Conservation (phyloP, 1,140 invertebrate genomes). For the Drosophila sturtevanti region DNA sequence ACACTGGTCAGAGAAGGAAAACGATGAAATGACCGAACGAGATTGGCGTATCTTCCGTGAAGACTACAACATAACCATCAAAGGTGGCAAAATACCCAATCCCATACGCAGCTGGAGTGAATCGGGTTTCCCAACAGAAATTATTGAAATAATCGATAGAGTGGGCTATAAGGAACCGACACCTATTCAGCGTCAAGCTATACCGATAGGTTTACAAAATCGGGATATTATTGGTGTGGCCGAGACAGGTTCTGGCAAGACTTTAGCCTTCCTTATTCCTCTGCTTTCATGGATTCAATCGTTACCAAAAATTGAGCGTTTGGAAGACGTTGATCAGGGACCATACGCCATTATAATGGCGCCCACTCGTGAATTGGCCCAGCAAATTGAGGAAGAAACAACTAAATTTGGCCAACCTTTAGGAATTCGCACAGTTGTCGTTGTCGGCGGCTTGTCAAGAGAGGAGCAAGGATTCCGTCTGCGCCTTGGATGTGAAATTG, state of each 20-base stretch:
- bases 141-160: slow-evolving; percentile 97
- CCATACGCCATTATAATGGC: slow-evolving; percentile 99
- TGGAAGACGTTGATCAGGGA: slow-evolving; percentile 97
- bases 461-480: slow-evolving; percentile 99
- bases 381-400: slow-evolving; percentile 99
- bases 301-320: slow-evolving; percentile 96
- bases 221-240: slow-evolving; percentile 99
- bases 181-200: slow-evolving; percentile 99
- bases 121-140: slow-evolving; percentile 94
- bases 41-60: slow-evolving; percentile 99
- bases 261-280: slow-evolving; percentile 98
- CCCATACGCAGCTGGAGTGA: slow-evolving; percentile 98
- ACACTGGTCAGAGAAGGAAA: slow-evolving; percentile 98
- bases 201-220: slow-evolving; percentile 99
- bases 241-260: slow-evolving; percentile 99
- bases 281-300: slow-evolving; percentile 99
- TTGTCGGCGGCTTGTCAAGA: slow-evolving; percentile 98
- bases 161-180: slow-evolving; percentile 99
- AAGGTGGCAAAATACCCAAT: slow-evolving; percentile 98
- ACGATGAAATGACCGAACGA: slow-evolving; percentile 98
- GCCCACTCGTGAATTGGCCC: slow-evolving; percentile 98
- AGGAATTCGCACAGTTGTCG: slow-evolving; percentile 97
- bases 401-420: slow-evolving; percentile 98
- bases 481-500: slow-evolving; percentile 99
- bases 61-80: slow-evolving; percentile 99